phyloP scores from a whole-genome alignment of 2,888 invertebrate species.

The Corythucha ciliata region DNA sequence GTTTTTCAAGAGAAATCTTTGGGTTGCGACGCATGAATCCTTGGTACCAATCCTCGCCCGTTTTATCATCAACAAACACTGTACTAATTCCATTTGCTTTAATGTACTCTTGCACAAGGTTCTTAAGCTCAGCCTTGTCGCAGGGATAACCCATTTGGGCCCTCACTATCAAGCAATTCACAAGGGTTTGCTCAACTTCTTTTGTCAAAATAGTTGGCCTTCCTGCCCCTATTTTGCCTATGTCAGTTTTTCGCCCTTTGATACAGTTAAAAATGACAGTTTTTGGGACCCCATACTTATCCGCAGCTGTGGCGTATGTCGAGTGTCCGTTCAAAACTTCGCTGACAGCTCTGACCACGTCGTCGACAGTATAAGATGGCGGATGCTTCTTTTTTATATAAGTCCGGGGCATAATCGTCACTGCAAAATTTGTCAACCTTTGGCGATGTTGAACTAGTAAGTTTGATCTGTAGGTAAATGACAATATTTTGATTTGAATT shows the following conservation, averaged over 20 bases:
- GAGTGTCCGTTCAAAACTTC: neutral
- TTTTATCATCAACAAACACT: constrained; percentile 33
- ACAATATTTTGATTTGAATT: too few relatives aligned
- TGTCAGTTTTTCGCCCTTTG: too few relatives aligned
- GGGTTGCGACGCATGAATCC: constrained; percentile 31
- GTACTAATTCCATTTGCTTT: constrained; percentile 9
- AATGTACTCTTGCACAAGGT: neutral
- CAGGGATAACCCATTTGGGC: constrained; percentile 34
- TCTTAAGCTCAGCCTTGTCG: constrained; percentile 29
- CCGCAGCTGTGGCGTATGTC: constrained; percentile 5
- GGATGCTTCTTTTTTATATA: neutral
- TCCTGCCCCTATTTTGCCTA: neutral
- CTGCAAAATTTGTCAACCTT: too few relatives aligned
- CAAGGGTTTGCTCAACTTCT: neutral
- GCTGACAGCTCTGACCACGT: neutral
- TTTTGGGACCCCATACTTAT: constrained; percentile 2
- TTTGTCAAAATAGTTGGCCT: neutral
- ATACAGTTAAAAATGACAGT: too few relatives aligned
- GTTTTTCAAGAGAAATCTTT: constrained; percentile 34
- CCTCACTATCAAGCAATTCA: constrained; percentile 30
- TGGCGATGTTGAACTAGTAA: too few relatives aligned
- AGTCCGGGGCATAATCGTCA: neutral
- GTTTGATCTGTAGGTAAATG: too few relatives aligned
- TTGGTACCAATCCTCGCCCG: constrained; percentile 32
- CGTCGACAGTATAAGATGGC: neutral